Percentiles rank a stretch among this genome's conserved stretches.
phyloP scores from a whole-genome alignment of 1,140 invertebrate genomes.

The fruit fly (Drosophila melanogaster) region DNA sequence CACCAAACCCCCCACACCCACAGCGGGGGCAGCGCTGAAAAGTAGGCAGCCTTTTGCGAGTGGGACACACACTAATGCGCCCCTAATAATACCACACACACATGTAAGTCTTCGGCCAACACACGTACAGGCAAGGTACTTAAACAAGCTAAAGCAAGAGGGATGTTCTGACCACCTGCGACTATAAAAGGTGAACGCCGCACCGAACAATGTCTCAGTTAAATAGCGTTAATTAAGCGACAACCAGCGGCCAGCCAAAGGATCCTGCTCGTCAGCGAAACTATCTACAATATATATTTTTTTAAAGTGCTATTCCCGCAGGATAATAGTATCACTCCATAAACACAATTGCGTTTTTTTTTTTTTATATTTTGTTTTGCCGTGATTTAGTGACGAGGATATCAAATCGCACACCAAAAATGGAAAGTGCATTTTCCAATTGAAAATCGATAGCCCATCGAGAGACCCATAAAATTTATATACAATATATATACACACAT shows the following conservation, averaged over 20 bases:
- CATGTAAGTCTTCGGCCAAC: slow-evolving; percentile 60
- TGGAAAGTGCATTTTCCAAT: slow-evolving; percentile 18
- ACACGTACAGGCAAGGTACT: slow-evolving; percentile 2
- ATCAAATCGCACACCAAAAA: not conserved
- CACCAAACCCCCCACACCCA: not conserved
- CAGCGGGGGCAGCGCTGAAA: slow-evolving; percentile 23
- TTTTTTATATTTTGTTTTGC: slow-evolving; percentile 12
- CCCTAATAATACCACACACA: slow-evolving; percentile 75
- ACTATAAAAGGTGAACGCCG: slow-evolving; percentile 72
- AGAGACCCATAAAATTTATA: not conserved
- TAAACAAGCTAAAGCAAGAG: slow-evolving; percentile 18
- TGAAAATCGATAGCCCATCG: slow-evolving; percentile 40
- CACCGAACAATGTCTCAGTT: slow-evolving; percentile 74
- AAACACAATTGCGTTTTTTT: too few species aligned
- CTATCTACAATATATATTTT: slow-evolving; percentile 7
- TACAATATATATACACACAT: slow-evolving; percentile 1
- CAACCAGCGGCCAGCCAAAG: slow-evolving; percentile 25
- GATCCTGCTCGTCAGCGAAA: slow-evolving; percentile 3
- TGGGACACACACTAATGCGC: slow-evolving; percentile 50
- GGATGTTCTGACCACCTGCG: slow-evolving; percentile 46
- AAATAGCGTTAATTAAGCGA: slow-evolving; percentile 75
- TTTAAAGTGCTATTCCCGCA: slow-evolving; percentile 9
- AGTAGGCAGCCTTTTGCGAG: slow-evolving; percentile 65
- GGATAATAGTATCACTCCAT: not conserved
- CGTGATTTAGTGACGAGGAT: slow-evolving; percentile 26